phyloP scores from a whole-genome alignment of 2,888 invertebrate species.

The Nowickia ferox region DNA sequence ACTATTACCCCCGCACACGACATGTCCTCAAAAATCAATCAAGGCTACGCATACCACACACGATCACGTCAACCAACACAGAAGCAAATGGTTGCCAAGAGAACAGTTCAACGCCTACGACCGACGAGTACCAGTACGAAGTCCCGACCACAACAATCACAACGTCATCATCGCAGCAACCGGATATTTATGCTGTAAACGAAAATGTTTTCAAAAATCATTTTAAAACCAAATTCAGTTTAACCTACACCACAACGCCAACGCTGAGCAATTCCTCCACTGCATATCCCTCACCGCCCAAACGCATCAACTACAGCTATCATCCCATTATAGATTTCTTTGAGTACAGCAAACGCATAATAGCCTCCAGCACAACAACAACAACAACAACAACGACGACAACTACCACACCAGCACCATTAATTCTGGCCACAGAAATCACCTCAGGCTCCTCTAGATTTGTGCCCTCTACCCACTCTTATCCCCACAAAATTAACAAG shows the following conservation, averaged over 20 bases:
- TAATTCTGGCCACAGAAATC: slow-evolving; percentile 58
- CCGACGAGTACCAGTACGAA: slow-evolving; percentile 36
- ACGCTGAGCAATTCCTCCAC: slow-evolving; percentile 34
- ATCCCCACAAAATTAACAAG: slow-evolving; percentile 69
- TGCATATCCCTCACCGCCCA: slow-evolving; percentile 64
- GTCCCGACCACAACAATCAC: slow-evolving; percentile 69
- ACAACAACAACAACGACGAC: slow-evolving; percentile 49
- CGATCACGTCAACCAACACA: slow-evolving; percentile 56
- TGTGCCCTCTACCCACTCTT: slow-evolving; percentile 54
- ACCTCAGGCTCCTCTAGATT: slow-evolving; percentile 16
- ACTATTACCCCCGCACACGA: slow-evolving; percentile 67
- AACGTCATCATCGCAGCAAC: slow-evolving; percentile 69
- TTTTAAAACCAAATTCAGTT: slow-evolving; percentile 63
- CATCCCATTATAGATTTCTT: slow-evolving; percentile 93
- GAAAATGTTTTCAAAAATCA: slow-evolving; percentile 55
- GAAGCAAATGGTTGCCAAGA: slow-evolving; percentile 53
- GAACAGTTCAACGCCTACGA: slow-evolving; percentile 62
- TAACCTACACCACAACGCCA: slow-evolving; percentile 48
- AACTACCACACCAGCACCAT: slow-evolving; percentile 45
- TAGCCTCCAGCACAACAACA: slow-evolving; percentile 53
- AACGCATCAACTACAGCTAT: slow-evolving; percentile 90
- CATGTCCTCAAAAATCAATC: slow-evolving; percentile 63
- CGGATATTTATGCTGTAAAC: slow-evolving; percentile 88
- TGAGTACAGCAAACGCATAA: slow-evolving; percentile 82
- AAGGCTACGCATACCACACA: slow-evolving; percentile 64